These are phyloP conservation scores for Hypsibius dujardini DNA, from an alignment of 1,140 invertebrate genomes.

Conservation along the genomic window DNA sequence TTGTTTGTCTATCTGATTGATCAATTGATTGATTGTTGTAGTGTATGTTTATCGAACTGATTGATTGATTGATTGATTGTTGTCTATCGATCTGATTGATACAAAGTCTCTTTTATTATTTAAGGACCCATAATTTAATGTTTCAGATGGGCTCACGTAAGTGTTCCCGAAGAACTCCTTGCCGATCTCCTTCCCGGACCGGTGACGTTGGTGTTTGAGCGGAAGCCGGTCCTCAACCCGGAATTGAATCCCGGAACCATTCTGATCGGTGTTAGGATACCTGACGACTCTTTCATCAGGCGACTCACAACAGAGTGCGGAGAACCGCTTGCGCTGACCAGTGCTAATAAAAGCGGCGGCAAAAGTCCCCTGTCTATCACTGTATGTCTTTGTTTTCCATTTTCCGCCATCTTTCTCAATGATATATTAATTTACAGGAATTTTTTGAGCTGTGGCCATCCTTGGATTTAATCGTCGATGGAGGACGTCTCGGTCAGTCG, in stretches of 20 bases:
- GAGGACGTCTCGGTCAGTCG: conserved; percentile 42
- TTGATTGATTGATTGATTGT: no score
- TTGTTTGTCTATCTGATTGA: background rate
- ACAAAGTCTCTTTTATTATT: no score
- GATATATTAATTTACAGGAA: conserved; percentile 38
- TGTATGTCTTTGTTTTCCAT: conserved; percentile 25
- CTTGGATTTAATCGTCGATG: conserved; percentile 64
- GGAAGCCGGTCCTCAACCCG: conserved; percentile 50
- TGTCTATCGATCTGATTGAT: no score
- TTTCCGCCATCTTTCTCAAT: conserved; percentile 15
- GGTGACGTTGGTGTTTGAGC: conserved; percentile 71
- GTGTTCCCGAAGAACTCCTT: conserved; percentile 45
- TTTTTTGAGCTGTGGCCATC: conserved; percentile 61
- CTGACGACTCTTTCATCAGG: conserved; percentile 57
- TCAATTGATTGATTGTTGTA: background rate
- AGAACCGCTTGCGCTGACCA: conserved; percentile 72
- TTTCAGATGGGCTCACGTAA: conserved; percentile 54
- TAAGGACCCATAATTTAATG: no score
- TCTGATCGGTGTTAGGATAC: conserved; percentile 76
- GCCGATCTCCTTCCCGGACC: conserved; percentile 64
- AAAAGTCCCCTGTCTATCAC: conserved; percentile 53
- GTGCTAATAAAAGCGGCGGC: conserved; percentile 68
- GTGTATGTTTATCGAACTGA: background rate
- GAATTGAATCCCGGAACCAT: conserved; percentile 55
- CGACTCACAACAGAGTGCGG: conserved; percentile 45